phyloP scores from a whole-genome alignment of 2,113 vertebrate species.

The Pteruthius melanotis region DNA sequence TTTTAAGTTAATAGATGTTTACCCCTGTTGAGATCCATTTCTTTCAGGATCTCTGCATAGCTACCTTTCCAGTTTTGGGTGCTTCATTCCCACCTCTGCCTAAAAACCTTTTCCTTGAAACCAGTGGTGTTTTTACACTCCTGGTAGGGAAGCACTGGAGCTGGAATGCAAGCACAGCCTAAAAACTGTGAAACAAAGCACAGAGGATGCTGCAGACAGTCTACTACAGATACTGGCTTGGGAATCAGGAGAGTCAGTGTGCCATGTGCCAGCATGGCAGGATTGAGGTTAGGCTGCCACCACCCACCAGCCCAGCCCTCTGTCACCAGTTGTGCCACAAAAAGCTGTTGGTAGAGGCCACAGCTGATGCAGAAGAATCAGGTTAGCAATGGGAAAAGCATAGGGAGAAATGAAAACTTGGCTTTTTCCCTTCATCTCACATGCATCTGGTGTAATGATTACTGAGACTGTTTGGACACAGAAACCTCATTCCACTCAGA shows the following conservation, averaged over 20 bases:
- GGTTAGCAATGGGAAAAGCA: background rate
- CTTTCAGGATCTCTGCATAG: background rate
- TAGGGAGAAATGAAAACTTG: background rate
- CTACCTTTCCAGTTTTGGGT: background rate
- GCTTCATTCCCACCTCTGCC: background rate
- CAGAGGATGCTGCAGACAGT: background rate
- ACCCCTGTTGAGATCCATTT: background rate
- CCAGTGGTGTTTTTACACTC: background rate
- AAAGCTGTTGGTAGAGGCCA: background rate
- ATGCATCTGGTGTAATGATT: background rate
- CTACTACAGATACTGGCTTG: background rate
- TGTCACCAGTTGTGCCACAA: background rate
- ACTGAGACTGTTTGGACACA: background rate
- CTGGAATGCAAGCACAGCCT: background rate
- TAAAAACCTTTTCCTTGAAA: background rate
- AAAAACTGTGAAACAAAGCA: background rate
- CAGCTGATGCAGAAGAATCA: background rate
- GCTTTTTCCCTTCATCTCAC: background rate
- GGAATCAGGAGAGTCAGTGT: background rate
- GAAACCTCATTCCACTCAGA: background rate
- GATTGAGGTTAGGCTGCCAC: background rate
- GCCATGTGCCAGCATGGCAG: accelerated
- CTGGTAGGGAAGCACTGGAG: background rate
- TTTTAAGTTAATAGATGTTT: background rate
- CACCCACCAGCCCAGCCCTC: background rate